Conservation (phyloP, 2,797 vertebrate genomes). For the Trematomus bernacchii region DNA sequence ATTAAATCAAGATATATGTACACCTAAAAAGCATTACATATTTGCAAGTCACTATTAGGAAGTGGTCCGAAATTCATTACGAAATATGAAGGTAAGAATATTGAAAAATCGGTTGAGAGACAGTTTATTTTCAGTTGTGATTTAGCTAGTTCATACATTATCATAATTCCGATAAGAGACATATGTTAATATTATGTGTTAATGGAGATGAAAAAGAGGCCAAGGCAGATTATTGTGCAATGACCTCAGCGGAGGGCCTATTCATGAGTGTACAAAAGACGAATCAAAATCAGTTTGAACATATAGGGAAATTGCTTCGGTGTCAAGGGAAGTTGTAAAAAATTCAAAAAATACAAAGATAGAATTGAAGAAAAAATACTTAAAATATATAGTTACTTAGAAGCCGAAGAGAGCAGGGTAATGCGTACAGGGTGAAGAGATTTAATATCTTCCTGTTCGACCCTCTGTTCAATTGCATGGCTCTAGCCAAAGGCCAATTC, state of each 20-base stretch:
- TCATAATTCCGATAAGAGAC: slow-evolving; percentile 9
- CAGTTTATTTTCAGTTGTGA: not conserved
- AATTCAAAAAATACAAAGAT: too few relatives aligned
- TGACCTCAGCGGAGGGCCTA: slow-evolving; percentile 16
- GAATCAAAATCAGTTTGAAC: too few relatives aligned
- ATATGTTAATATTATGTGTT: slow-evolving; percentile 18
- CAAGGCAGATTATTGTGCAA: slow-evolving; percentile 26
- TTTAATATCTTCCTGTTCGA: not conserved
- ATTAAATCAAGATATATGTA: not conserved
- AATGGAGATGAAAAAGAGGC: slow-evolving; percentile 21
- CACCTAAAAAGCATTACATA: not conserved
- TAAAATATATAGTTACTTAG: not conserved
- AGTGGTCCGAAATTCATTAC: not conserved
- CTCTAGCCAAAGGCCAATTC: not conserved
- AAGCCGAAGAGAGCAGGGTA: slow-evolving; percentile 1
- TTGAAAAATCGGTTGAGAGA: not conserved
- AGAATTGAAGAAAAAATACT: too few relatives aligned
- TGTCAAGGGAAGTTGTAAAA: too few relatives aligned
- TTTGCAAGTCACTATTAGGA: not conserved
- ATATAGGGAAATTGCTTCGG: too few relatives aligned
- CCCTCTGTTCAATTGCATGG: not conserved
- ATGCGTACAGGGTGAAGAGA: too few relatives aligned
- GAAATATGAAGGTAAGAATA: not conserved
- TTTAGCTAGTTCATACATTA: not conserved
- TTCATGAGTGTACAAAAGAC: slow-evolving; percentile 18